These are phyloP conservation scores for Drosophila affinis DNA, from an alignment of 2,888 invertebrate species.

Conservation along the genomic window DNA sequence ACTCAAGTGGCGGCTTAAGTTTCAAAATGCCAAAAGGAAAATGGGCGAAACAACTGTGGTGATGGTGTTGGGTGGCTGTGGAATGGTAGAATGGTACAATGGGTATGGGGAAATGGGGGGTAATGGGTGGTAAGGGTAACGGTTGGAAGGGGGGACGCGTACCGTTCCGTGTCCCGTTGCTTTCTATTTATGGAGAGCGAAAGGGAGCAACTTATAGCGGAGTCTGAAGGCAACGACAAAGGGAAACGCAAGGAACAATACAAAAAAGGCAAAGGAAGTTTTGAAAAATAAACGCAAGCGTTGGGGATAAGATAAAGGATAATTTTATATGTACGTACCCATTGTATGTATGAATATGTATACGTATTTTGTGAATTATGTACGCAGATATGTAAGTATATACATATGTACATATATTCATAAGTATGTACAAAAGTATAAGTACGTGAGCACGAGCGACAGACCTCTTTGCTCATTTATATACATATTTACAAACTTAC, in stretches of 20 bases:
- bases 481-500: too few relatives aligned
- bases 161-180: conserved; percentile 22
- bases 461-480: not conserved
- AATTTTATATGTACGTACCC: conserved; percentile 25
- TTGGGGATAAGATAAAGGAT: conserved; percentile 69
- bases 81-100: conserved; percentile 7
- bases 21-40: conserved; percentile 70
- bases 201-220: conserved; percentile 32
- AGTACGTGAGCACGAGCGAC: not conserved
- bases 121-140: conserved; percentile 3
- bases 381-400: not conserved
- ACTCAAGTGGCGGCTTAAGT: conserved; percentile 72
- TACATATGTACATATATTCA: not conserved
- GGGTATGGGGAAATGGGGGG: conserved; percentile 3
- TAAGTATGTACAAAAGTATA: not conserved
- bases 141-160: conserved; percentile 8
- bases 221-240: conserved; percentile 32
- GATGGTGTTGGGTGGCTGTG: conserved; percentile 7
- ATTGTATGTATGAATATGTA: conserved; percentile 9
- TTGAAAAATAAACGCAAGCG: conserved; percentile 67
- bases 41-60: conserved; percentile 50
- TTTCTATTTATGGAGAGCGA: conserved; percentile 30
- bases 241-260: conserved; percentile 16
- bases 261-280: conserved; percentile 56
- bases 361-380: conserved; percentile 2